phyloP scores from a whole-genome alignment of 2,113 vertebrate species.

The Antidorcas marsupialis region DNA sequence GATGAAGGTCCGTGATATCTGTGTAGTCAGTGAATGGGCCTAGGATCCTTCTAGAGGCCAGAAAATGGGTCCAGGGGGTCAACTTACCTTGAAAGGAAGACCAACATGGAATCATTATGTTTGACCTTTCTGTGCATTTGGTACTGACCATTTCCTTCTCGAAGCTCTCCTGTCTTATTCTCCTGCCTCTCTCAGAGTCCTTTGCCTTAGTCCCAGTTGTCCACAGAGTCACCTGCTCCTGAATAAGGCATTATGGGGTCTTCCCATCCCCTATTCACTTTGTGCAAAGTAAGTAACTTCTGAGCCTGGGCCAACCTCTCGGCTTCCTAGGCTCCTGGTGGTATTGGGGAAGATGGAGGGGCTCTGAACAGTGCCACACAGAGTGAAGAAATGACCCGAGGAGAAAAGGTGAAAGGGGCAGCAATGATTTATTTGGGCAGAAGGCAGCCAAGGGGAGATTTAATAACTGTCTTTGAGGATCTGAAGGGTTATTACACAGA shows the following conservation, averaged over 20 bases:
- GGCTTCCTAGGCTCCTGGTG: neutral
- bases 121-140: neutral
- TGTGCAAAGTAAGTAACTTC: neutral
- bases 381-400: neutral
- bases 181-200: neutral
- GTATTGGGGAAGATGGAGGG: neutral
- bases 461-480: constrained; percentile 16
- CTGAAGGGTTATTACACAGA: constrained; percentile 34
- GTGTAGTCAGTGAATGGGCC: neutral
- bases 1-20: neutral
- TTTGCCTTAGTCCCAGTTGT: neutral
- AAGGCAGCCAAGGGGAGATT: constrained; percentile 28
- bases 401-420: constrained; percentile 11
- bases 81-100: neutral
- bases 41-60: neutral
- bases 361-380: neutral
- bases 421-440: constrained; percentile 23
- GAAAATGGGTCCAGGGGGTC: neutral
- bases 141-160: neutral
- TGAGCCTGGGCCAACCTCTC: neutral
- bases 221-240: neutral
- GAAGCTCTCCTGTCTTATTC: neutral
- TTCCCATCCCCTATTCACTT: neutral
- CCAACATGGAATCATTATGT: neutral
- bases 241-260: neutral